A percentile compares a stretch with the other conserved stretches of the same genome.
phyloP scores from a whole-genome alignment of 2,113 vertebrate species.

The Indri indri region DNA sequence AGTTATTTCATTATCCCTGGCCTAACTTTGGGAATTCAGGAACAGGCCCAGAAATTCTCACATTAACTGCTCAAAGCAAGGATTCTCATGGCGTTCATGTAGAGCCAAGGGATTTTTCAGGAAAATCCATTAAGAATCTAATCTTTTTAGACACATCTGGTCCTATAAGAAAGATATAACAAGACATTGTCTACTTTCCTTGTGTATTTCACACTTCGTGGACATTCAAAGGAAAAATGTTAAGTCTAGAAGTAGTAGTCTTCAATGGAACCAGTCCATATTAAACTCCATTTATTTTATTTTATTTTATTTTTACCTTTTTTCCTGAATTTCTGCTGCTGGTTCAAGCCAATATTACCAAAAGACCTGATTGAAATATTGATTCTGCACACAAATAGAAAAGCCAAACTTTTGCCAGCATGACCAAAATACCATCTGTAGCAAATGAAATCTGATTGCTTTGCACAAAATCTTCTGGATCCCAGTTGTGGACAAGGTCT shows the following conservation, averaged over 20 bases:
- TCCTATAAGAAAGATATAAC: neutral
- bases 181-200: neutral
- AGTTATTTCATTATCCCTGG: neutral
- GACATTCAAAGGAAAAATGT: neutral
- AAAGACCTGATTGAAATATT: neutral
- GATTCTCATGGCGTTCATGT: neutral
- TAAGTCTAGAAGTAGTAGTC: neutral
- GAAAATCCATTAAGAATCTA: neutral
- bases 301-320: neutral
- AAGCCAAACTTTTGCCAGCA: neutral
- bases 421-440: constrained; percentile 24
- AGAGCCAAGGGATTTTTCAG: neutral
- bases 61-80: neutral
- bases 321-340: neutral
- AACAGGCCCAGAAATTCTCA: neutral
- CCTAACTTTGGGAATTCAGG: neutral
- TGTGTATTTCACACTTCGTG: neutral
- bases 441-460: neutral
- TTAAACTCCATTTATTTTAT: neutral
- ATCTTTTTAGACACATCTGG: neutral
- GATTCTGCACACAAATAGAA: neutral
- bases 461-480: neutral
- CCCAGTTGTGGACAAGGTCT: neutral
- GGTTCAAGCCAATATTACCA: neutral
- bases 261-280: neutral